Conservation (phyloP, 2,888 invertebrate genomes). For the Ectemnius cavifrons region DNA sequence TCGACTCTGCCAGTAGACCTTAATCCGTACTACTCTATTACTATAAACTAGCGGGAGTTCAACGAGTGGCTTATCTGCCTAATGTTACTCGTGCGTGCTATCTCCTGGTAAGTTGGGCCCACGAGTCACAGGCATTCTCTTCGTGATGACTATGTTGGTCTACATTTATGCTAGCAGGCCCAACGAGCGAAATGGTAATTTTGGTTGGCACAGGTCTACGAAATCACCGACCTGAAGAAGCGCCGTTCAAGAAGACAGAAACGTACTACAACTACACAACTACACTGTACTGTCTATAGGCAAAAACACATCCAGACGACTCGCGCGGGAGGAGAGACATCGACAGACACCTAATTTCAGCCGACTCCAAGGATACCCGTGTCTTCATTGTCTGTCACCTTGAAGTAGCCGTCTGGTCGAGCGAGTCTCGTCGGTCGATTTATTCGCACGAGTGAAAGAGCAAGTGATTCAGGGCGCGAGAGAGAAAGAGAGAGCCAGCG, state of each 20-base stretch:
- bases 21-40: conserved; percentile 22
- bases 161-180: too few relatives aligned
- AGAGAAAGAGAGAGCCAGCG: not conserved
- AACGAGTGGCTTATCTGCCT: conserved; percentile 24
- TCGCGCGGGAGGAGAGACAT: conserved; percentile 24
- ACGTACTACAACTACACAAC: too few relatives aligned
- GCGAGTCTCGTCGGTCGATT: conserved; percentile 11
- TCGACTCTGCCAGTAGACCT: not conserved
- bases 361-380: conserved; percentile 38
- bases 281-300: not conserved
- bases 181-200: too few relatives aligned
- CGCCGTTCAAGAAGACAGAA: too few relatives aligned
- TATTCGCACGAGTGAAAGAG: conserved; percentile 29
- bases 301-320: conserved; percentile 7
- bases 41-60: conserved; percentile 24
- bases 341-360: conserved; percentile 49
- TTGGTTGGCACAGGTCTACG: too few relatives aligned
- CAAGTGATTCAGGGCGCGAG: not conserved
- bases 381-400: conserved; percentile 54
- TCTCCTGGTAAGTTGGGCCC: conserved; percentile 2
- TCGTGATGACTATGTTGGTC: not conserved
- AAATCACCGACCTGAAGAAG: too few relatives aligned
- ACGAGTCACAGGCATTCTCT: conserved; percentile 5
- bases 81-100: conserved; percentile 21
- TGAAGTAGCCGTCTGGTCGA: conserved; percentile 50